These are phyloP conservation scores for Baccha elongata DNA, from an alignment of 2,888 invertebrate genomes.

Conservation along the genomic window DNA sequence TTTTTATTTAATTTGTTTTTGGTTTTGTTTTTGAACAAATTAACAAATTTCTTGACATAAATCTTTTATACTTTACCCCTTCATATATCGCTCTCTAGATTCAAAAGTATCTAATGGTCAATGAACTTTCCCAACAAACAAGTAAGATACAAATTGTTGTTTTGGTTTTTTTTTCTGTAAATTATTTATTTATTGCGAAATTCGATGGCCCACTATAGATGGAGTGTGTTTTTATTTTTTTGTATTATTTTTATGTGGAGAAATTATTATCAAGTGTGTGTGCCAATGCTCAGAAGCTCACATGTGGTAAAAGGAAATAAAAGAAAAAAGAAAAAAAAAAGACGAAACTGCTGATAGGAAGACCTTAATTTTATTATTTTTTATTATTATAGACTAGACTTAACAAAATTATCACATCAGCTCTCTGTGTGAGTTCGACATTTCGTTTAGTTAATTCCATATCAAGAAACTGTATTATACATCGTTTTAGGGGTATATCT, in stretches of 20 bases:
- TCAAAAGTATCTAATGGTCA: conserved; percentile 61
- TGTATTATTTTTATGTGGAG: conserved; percentile 25
- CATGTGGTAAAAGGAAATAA: conserved; percentile 66
- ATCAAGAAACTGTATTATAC: not conserved
- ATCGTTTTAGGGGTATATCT: not conserved
- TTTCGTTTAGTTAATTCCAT: conserved; percentile 41
- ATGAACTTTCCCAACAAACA: conserved; percentile 55
- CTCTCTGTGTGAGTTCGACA: conserved; percentile 49
- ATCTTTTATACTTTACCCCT: conserved; percentile 11
- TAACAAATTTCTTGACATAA: conserved; percentile 53
- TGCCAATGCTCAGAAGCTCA: conserved; percentile 33
- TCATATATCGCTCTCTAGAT: conserved; percentile 21
- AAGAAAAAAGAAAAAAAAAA: not conserved
- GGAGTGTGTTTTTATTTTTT: conserved; percentile 48
- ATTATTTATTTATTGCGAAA: conserved; percentile 45
- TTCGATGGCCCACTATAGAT: conserved; percentile 60
- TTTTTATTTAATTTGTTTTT: not conserved
- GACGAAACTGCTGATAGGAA: not conserved
- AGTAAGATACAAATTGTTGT: conserved; percentile 28
- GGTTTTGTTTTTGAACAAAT: conserved; percentile 13
- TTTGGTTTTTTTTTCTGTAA: conserved; percentile 23
- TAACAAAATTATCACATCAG: conserved; percentile 45
- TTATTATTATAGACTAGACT: conserved; percentile 53
- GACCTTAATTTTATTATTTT: conserved; percentile 37
- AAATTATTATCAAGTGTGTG: conserved; percentile 48